Base-by-base conservation (phyloP, 2,797 vertebrate genomes). In the Danio jaintianensis region DNA sequence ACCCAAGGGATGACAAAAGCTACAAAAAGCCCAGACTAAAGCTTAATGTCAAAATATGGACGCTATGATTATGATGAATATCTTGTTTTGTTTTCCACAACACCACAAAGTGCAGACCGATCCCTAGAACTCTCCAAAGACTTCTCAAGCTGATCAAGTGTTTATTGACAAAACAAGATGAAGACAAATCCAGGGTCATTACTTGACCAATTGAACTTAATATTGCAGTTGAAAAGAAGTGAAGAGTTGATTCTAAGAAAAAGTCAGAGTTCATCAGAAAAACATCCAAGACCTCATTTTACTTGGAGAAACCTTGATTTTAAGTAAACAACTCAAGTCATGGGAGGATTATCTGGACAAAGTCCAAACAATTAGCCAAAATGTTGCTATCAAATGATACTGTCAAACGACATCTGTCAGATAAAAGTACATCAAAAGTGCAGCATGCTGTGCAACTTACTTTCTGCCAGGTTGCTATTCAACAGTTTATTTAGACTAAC, bases 51-150 rank as follows among this genome's bases (percentile, higher is more conserved):
- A 79, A 62, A 71, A 36, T 53, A 63, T 7, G 56, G n/a, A 53
- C 5, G 66, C 22, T 50, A 40, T 48, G 29, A 79, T 71, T 8
- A 73, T 36, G 47, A 79, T 71, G 43, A 45, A 71, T 71, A 53
- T 45, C 59, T 53, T 79, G 67, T 79, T 79, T 71, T 22, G 56
- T 63, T 62, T 79, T 79, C 77, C 13, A 79, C 36, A 53, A 52
- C 15, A 61, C 68, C 77, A 79, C 67, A 62, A 63, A 29, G 55
- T 71, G 77, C 16, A 79, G 67, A 62, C 47, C 18, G 58, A 53
- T 63, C 47, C 68, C 47, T 36, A 79, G 67, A 40, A 53, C 15
- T 43, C 68, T 43, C 55, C 56, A 53, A 70, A 62, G 36, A 53
- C 67, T 62, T 79, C 62, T 71, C 47, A 71, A 52, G 20, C 47